These are phyloP conservation scores for Aelia acuminata DNA, from an alignment of 2,888 invertebrate genomes.

Conservation along the genomic window DNA sequence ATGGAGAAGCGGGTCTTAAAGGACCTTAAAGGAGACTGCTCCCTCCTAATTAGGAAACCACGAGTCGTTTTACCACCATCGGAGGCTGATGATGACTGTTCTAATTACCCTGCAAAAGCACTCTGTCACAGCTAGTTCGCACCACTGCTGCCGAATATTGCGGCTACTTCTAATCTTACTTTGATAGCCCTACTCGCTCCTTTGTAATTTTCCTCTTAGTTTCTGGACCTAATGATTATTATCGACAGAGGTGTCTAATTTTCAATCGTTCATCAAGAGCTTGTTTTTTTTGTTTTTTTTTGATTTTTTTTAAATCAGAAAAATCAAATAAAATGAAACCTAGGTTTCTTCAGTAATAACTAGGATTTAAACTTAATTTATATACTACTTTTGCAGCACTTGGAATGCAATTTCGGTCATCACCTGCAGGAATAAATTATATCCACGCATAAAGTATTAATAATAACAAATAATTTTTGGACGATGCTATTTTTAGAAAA, in stretches of 20 bases:
- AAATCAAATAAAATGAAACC: too few species aligned
- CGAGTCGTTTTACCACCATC: conserved; percentile 14
- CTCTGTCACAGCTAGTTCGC: conserved; percentile 18
- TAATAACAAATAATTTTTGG: too few species aligned
- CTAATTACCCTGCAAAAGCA: conserved; percentile 25
- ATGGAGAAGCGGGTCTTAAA: not conserved
- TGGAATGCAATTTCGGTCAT: too few species aligned
- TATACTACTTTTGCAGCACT: too few species aligned
- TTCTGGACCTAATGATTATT: not conserved
- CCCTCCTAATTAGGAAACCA: conserved; percentile 16
- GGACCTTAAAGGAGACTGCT: not conserved
- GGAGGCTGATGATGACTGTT: not conserved
- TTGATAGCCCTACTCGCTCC: conserved; percentile 4
- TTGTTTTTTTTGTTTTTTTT: not conserved
- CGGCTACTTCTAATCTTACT: conserved; percentile 24
- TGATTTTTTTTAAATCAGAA: too few species aligned
- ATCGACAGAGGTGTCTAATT: not conserved
- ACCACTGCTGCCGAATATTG: not conserved
- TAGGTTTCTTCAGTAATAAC: too few species aligned
- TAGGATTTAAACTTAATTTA: too few species aligned
- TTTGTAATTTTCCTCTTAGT: conserved; percentile 36
- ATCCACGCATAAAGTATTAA: too few species aligned
- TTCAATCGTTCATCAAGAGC: not conserved
- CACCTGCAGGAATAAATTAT: too few species aligned
- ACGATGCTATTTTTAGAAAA: too few species aligned